Evolutionary conservation across 1,140 invertebrate species (phyloP).

Genomic region (Myzus persicae): DNA sequence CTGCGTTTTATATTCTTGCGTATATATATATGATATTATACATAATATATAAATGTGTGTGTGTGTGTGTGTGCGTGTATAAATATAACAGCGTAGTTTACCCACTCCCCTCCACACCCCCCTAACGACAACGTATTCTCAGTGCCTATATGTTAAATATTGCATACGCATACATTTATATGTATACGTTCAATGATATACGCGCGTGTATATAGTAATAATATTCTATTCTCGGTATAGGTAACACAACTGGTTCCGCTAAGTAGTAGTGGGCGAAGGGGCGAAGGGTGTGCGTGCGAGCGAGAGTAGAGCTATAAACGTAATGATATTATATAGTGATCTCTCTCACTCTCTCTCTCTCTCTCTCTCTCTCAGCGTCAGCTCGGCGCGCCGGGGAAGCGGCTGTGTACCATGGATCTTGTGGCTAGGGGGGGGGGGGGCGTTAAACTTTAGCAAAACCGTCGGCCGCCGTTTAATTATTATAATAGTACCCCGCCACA

Average conservation of each 20-base stretch:
- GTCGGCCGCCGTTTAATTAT: conserved; percentile 14
- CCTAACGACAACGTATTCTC: not conserved
- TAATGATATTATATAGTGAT: not conserved
- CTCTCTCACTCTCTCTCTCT: not conserved
- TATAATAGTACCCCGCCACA: not conserved
- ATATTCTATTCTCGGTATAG: conserved; percentile 17
- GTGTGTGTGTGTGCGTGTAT: not conserved
- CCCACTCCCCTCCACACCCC: not conserved
- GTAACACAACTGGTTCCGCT: conserved; percentile 29
- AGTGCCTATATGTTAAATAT: not conserved
- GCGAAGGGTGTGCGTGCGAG: not conserved
- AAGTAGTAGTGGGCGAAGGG: conserved; percentile 23
- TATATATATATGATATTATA: not conserved
- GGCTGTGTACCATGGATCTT: no score
- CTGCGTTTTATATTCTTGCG: conserved; percentile 21
- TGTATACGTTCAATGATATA: not conserved
- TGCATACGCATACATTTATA: not conserved
- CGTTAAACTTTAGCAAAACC: not conserved
- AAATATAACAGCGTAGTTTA: conserved; percentile 1
- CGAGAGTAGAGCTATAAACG: not conserved
- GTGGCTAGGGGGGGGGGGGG: not conserved
- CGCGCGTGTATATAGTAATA: not conserved
- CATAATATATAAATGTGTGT: not conserved
- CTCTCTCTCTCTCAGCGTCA: no score
- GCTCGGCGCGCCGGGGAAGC: not conserved